A percentile compares a stretch with the other conserved stretches of the same genome.
These are phyloP conservation scores for Fistularia tabacaria DNA, from an alignment of 2,797 vertebrate genomes.

Conservation along the genomic window DNA sequence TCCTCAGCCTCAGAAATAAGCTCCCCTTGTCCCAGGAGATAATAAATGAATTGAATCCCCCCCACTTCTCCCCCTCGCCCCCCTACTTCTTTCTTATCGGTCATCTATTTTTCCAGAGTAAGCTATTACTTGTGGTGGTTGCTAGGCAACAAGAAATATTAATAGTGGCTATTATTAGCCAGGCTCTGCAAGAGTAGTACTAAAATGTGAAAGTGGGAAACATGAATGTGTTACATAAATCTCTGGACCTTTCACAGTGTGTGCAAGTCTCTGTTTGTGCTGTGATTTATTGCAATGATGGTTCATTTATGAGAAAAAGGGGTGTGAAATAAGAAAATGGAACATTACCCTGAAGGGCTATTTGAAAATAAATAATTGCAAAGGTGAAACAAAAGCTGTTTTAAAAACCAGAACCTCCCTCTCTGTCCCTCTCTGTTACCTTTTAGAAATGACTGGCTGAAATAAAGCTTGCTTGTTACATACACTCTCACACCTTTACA, in stretches of 20 bases:
- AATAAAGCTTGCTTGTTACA: slow-evolving; percentile 40
- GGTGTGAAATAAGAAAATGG: slow-evolving; percentile 99
- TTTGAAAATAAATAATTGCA: slow-evolving; percentile 99
- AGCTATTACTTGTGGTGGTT: slow-evolving; percentile 99
- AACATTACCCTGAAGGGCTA: slow-evolving; percentile 99
- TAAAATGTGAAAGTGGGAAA: slow-evolving; percentile 99
- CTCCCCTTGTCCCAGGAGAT: slow-evolving; percentile 98
- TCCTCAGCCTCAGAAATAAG: slow-evolving; percentile 89
- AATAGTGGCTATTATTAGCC: slow-evolving; percentile 99
- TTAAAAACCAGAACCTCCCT: slow-evolving; percentile 75
- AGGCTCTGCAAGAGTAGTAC: slow-evolving; percentile 97
- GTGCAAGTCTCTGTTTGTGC: slow-evolving; percentile 99
- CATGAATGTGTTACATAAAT: slow-evolving; percentile 99
- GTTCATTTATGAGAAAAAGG: slow-evolving; percentile 99
- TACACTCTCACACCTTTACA: no score
- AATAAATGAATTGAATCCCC: slow-evolving; percentile 99
- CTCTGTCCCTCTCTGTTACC: slow-evolving; percentile 32
- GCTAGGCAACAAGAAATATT: slow-evolving; percentile 99
- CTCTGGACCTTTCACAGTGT: slow-evolving; percentile 96
- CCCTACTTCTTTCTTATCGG: slow-evolving; percentile 93
- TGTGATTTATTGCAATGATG: slow-evolving; percentile 98
- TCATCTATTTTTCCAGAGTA: slow-evolving; percentile 99
- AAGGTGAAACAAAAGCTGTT: slow-evolving; percentile 97
- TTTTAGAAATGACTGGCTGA: slow-evolving; percentile 3
- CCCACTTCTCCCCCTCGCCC: slow-evolving; percentile 8